A percentile compares a stretch with the other conserved stretches of the same genome.
Conservation (phyloP, 2,797 vertebrate species). For the Botia almorhae region DNA sequence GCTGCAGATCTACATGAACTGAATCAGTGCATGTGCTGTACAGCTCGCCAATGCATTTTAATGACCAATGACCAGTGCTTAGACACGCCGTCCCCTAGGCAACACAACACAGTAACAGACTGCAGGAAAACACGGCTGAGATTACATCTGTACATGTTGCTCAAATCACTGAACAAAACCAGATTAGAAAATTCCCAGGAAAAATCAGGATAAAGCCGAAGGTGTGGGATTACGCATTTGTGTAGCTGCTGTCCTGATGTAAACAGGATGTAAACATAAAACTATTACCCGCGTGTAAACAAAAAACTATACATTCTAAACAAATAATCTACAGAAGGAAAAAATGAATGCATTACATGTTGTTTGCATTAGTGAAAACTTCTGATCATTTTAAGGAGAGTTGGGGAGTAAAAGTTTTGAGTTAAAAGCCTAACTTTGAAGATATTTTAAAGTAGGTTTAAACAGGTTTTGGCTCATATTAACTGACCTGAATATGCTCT, state of each 20-base stretch:
- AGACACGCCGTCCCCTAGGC: slow-evolving; percentile 2
- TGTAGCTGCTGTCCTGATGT: background rate
- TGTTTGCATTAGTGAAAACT: too few relatives aligned
- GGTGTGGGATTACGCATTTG: background rate
- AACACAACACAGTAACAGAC: slow-evolving; percentile 32
- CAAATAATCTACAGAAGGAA: background rate
- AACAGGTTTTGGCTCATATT: background rate
- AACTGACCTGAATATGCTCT: slow-evolving; percentile 22
- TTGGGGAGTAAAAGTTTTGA: background rate
- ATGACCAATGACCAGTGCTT: background rate
- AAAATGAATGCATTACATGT: background rate
- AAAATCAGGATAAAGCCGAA: slow-evolving; percentile 16
- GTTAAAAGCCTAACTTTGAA: background rate
- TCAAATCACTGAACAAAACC: slow-evolving; percentile 22
- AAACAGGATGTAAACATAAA: too few relatives aligned
- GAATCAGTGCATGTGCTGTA: background rate
- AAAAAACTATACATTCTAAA: slow-evolving; percentile 14
- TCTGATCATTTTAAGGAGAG: too few relatives aligned
- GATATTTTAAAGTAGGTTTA: background rate
- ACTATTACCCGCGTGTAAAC: background rate
- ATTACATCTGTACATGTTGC: slow-evolving; percentile 31
- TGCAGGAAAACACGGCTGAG: background rate
- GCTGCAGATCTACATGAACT: background rate
- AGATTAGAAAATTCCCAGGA: slow-evolving; percentile 31
- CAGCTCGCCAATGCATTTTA: background rate